A percentile compares a stretch with the other conserved stretches of the same genome.
Conservation (phyloP, 2,113 vertebrate genomes). For the Passer montanus region DNA sequence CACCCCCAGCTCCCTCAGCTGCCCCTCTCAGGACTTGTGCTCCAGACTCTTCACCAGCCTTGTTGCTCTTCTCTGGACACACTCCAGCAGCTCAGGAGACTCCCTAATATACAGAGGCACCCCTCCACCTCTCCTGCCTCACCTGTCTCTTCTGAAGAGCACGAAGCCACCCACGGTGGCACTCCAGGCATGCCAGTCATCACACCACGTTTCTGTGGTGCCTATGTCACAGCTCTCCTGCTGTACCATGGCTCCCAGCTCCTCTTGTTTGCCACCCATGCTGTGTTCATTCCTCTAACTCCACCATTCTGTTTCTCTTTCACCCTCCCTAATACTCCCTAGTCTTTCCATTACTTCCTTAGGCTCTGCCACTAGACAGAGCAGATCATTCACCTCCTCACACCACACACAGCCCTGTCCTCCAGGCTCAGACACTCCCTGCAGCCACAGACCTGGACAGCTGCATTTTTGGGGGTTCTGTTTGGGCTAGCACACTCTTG, state of each 20-base stretch:
- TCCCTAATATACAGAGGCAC: not conserved
- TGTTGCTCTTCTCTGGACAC: not conserved
- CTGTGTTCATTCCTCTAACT: not conserved
- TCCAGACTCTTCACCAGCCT: not conserved
- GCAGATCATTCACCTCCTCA: not conserved
- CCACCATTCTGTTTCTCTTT: not conserved
- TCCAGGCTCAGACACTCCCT: not conserved
- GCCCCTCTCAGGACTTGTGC: fast-evolving
- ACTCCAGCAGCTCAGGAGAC: not conserved
- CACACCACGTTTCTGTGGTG: fast-evolving
- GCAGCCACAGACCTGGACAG: not conserved
- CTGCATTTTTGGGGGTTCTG: not conserved
- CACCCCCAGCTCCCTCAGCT: not conserved
- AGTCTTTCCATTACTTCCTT: not conserved
- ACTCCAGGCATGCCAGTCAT: fast-evolving
- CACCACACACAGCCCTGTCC: not conserved
- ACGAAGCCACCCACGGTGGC: not conserved
- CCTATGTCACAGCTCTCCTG: not conserved
- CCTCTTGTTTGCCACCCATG: not conserved
- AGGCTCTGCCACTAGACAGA: not conserved
- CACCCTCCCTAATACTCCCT: not conserved
- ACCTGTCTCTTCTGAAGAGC: not conserved
- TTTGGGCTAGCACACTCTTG: not conserved
- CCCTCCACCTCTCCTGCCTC: not conserved
- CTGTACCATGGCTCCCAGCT: not conserved